Base-by-base conservation (phyloP, 2,113 vertebrate species). In the Seriola rivoliana region DNA sequence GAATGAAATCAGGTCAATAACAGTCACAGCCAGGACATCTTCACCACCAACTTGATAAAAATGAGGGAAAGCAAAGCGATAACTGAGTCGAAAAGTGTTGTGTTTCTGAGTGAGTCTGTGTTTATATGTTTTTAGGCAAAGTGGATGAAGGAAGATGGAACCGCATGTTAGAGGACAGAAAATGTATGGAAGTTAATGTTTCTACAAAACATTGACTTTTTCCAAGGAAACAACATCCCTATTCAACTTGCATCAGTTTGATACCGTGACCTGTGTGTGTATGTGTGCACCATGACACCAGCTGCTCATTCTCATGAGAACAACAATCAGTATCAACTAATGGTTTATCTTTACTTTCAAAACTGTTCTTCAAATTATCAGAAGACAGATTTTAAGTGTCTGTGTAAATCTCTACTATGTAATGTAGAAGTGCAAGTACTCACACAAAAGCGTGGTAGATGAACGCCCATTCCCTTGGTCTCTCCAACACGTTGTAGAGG, bases 361-460 rank as follows among this genome's bases (percentile, higher is more conserved):
- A 36, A 2, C 14, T 44, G 23, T 7, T 52, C 7, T 50, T 38
- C 0, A 44, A 12, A 5, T 23, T 5, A 11, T 6, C 29, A 29
- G 29, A 29, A 29, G 29, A 29, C 29, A 29, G 29, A 29, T 29
- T 29, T 29, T 29, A 29, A 29, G 29, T 29, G 29, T 29, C 8
- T 58, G 19, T 58, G 6, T 11, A 21, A 0, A 21, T 59, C 13
- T 64, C 16, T 38, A 17, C 55, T 57, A 1, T 13, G 17, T 3
- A 10, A 17, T 44, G 3, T 32, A 36, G 14, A 69, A 70, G 23
- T 82, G 8, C 5, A 21, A 71, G 59, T 94, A 99, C 98, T 99
- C 94, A 99, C 98, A 99, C 97, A 87, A 99, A 98, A 4, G 96
- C 97, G 92, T 99, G 98, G 94, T 99, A 99, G 92, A 98, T 78